These are phyloP conservation scores for Acrocephalus scirpaceus DNA, from an alignment of 2,797 vertebrate species.

Conservation along the genomic window DNA sequence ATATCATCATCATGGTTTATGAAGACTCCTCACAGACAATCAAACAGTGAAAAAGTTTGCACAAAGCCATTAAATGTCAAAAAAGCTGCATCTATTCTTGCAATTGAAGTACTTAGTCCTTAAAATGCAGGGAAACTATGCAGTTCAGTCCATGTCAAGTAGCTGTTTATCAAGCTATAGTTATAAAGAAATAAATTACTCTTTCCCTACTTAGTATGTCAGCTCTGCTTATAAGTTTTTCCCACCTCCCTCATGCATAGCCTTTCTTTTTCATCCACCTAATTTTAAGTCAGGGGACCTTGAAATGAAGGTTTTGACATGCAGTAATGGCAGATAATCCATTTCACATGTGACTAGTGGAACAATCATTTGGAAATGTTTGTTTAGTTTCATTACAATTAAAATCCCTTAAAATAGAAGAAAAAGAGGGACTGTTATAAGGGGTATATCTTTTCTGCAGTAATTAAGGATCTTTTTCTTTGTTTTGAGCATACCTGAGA, in stretches of 20 bases:
- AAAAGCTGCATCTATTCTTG: slow-evolving; percentile 19
- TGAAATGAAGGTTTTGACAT: not conserved
- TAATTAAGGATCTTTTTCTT: not conserved
- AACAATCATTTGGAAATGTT: not conserved
- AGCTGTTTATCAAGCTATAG: not conserved
- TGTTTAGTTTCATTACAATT: not conserved
- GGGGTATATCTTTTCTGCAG: not conserved
- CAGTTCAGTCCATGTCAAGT: not conserved
- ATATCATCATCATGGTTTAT: not conserved
- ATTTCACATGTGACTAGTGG: no score
- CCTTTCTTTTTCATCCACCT: not conserved
- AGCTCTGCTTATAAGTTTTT: not conserved
- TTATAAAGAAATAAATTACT: not conserved
- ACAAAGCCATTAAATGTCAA: not conserved
- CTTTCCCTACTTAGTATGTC: not conserved
- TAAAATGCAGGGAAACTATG: not conserved
- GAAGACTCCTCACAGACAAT: not conserved
- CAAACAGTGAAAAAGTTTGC: slow-evolving; percentile 17
- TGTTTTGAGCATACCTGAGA: not conserved
- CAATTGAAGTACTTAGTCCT: not conserved
- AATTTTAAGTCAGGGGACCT: not conserved
- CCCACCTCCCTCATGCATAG: not conserved
- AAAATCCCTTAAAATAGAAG: not conserved
- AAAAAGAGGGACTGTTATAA: not conserved
- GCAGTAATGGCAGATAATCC: not conserved